Evolutionary conservation across 1,140 invertebrate species (phyloP), one percentile per base, ranked within the genome.

Genomic region (Caenorhabditis briggsae): DNA sequence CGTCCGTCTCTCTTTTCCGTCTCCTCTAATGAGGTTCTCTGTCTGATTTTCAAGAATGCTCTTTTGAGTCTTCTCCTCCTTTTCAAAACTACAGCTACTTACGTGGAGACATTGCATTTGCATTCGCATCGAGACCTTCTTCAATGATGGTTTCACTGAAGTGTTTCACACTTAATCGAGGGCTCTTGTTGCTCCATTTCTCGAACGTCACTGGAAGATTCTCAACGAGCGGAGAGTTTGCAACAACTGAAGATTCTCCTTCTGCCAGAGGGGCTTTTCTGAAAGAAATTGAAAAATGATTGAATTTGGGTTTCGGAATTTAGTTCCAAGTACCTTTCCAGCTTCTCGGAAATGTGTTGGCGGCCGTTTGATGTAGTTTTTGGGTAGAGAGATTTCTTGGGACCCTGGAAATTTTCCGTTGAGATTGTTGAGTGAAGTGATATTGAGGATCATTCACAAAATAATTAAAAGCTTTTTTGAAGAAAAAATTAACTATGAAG

Each of bases 191-290:
- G 55, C 65, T 85, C 84, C 84, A 85, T 33, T 64, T 61, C 43
- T 85, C 84, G 41, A 78, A 78, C 53, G 70, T 78, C 12, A 85
- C 78, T 86, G 85, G 85, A 50, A 86, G 85, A 46, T 82, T 86
- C 43, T 86, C 85, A 8, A 86, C 78, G 74, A 86, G 70, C 11
- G 85, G 85, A 82, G 85, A 86, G 61, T 86, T 83, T 33, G 85
- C 85, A 5, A 86, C 85, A 8, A 86, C 85, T 16, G 85, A 50
- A n/a, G 85, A 83, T 53, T 86, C 85, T 43, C 48, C 50, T 48
- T 86, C 59, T 33, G 85, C 85, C 43, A 86, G 23, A n/a, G 85
- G 85, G n/a, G 85, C 85, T 53, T 55, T 70, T 20, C 70, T 55
- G 56, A 64, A 82, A 33, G 50, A 33, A 61, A 25, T 5, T 2